Conservation (phyloP, 2,888 invertebrate genomes). For the Epiblema foenella region DNA sequence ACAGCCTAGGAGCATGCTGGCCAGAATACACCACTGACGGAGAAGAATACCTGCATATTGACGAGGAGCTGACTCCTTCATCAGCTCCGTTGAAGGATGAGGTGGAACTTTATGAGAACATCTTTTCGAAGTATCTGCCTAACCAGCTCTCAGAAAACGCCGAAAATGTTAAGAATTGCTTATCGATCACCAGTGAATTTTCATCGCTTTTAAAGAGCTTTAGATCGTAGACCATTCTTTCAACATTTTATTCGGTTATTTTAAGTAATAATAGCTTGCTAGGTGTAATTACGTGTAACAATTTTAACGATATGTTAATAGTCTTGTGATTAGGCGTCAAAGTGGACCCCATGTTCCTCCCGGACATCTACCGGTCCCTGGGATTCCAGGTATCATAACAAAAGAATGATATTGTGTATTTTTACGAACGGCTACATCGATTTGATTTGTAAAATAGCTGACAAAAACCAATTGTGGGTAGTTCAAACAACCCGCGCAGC, state of each 20-base stretch:
- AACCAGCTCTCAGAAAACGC: conserved; percentile 8
- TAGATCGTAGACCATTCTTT: background rate
- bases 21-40: conserved; percentile 53
- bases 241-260: too few relatives aligned
- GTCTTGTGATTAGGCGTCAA: too few relatives aligned
- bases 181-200: background rate
- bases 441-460: too few relatives aligned
- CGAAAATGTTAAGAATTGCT: background rate
- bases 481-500: too few relatives aligned
- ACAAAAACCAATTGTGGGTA: too few relatives aligned
- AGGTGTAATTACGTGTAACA: background rate
- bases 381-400: too few relatives aligned
- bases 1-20: conserved; percentile 55
- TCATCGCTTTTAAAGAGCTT: background rate
- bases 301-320: too few relatives aligned
- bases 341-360: too few relatives aligned
- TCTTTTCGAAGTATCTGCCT: conserved; percentile 23
- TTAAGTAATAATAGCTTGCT: background rate
- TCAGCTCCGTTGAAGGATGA: conserved; percentile 24
- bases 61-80: conserved; percentile 51
- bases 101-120: conserved; percentile 26
- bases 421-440: too few relatives aligned
- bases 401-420: too few relatives aligned
- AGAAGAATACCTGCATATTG: conserved; percentile 61
- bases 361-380: too few relatives aligned